Evolutionary conservation across 1,140 invertebrate genomes (phyloP).

Genomic region (Caenorhabditis inopinata): DNA sequence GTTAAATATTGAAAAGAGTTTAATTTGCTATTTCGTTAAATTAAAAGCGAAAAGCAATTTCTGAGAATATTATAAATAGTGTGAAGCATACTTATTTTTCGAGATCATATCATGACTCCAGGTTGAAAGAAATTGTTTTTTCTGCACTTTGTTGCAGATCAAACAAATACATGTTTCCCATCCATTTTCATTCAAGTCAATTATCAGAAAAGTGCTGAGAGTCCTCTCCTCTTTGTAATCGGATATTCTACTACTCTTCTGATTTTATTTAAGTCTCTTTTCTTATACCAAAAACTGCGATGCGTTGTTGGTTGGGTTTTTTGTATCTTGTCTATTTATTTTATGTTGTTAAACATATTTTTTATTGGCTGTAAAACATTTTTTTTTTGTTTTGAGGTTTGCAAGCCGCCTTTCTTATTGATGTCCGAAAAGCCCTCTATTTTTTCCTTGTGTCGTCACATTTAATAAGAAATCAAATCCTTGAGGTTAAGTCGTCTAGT

Average conservation of each 20-base stretch:
- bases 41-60: no score
- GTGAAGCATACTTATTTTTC: no score
- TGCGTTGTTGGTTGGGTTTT: neutral
- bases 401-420: neutral
- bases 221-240: neutral
- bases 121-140: no score
- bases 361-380: neutral
- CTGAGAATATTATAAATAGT: no score
- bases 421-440: no score
- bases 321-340: neutral
- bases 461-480: slow-evolving; percentile 8
- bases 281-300: neutral
- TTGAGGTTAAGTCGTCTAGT: neutral
- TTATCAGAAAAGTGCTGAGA: neutral
- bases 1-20: no score
- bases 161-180: no score
- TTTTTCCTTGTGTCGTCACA: neutral
- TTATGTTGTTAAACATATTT: no score
- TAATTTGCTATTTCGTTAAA: no score
- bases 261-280: neutral
- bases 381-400: neutral
- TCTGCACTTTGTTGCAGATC: no score
- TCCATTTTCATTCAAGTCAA: neutral
- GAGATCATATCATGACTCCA: no score
- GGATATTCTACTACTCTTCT: neutral